A percentile compares a stretch with the other conserved stretches of the same genome.
Evolutionary conservation across 2,797 vertebrate genomes (phyloP).

Genomic region (Gastrophryne carolinensis): DNA sequence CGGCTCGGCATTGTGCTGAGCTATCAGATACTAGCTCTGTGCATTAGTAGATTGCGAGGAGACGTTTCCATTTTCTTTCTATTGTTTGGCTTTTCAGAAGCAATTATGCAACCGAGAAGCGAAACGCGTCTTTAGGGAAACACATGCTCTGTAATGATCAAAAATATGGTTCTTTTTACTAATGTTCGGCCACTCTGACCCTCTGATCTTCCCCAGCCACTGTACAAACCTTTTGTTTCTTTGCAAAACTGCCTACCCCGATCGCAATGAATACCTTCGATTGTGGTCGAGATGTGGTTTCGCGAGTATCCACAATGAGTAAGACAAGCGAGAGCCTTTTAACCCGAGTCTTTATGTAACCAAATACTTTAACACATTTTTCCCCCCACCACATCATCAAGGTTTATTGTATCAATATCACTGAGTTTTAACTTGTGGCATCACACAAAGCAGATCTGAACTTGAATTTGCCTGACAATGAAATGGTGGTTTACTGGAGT

Average conservation of each 20-base stretch:
- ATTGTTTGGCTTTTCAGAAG: slow-evolving; percentile 29
- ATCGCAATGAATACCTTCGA: slow-evolving; percentile 26
- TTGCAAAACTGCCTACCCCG: not conserved
- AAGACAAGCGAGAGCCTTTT: slow-evolving; percentile 26
- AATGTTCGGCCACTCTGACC: slow-evolving; percentile 13
- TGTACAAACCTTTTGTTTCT: not conserved
- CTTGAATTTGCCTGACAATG: not conserved
- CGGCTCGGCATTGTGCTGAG: slow-evolving; percentile 61
- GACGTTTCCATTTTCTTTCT: not conserved
- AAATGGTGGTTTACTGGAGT: not conserved
- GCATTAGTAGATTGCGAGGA: slow-evolving; percentile 28
- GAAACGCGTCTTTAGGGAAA: not conserved
- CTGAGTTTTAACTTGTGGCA: slow-evolving; percentile 44
- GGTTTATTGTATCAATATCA: slow-evolving; percentile 46
- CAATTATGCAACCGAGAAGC: slow-evolving; percentile 32
- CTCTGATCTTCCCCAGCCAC: not conserved
- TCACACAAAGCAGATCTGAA: slow-evolving; percentile 27
- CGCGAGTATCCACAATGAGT: slow-evolving; percentile 27
- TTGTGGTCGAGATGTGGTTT: slow-evolving; percentile 50
- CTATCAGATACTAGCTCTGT: slow-evolving; percentile 51
- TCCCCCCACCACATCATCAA: slow-evolving; percentile 19
- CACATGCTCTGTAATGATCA: not conserved
- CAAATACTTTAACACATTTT: slow-evolving; percentile 48
- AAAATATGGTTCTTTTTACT: not conserved
- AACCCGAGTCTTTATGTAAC: slow-evolving; percentile 49